A percentile compares a stretch with the other conserved stretches of the same genome.
These are phyloP conservation scores for Alauda arvensis DNA, from an alignment of 2,797 vertebrate genomes.

Conservation along the genomic window DNA sequence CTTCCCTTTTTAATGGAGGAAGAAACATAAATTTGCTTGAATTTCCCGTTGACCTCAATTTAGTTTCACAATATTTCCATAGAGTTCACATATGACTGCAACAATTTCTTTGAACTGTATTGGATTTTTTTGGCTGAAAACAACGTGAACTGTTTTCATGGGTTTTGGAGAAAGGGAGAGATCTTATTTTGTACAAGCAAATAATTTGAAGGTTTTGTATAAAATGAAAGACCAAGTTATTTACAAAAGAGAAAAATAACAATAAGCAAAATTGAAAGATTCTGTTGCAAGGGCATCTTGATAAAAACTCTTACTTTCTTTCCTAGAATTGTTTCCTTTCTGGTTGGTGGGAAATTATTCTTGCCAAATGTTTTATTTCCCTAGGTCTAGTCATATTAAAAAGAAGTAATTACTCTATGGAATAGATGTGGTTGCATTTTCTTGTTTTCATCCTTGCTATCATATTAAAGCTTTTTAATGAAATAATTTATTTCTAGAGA, in stretches of 20 bases:
- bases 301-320: background rate
- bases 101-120: background rate
- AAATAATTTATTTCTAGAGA: background rate
- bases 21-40: background rate
- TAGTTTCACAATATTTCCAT: background rate
- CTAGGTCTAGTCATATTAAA: background rate
- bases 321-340: background rate
- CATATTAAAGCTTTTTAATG: background rate
- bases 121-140: background rate
- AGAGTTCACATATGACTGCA: background rate
- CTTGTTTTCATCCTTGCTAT: background rate
- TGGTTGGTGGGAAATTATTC: background rate
- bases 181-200: background rate
- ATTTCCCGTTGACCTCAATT: background rate
- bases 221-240: background rate
- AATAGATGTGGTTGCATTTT: background rate
- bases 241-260: background rate
- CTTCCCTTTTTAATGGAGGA: background rate
- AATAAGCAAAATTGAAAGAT: background rate
- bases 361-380: background rate
- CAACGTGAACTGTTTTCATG: background rate
- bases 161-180: fast-evolving
- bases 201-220: background rate
- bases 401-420: background rate
- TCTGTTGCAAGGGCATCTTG: background rate